phyloP scores from a whole-genome alignment of 2,888 invertebrate species.

The Cheilosia impressa region DNA sequence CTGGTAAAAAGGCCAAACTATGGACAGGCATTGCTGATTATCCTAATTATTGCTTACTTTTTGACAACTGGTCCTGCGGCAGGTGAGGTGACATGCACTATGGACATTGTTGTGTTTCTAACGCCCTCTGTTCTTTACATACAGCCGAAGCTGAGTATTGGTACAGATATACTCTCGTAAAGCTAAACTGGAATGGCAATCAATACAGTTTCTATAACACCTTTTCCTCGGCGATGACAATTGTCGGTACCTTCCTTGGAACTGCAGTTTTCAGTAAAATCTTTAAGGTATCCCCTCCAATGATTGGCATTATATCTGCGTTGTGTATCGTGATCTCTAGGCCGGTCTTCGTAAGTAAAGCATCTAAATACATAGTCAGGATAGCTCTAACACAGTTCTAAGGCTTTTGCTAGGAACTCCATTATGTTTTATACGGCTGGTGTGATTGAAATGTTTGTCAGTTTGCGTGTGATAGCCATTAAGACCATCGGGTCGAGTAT shows the following conservation, averaged over 20 bases:
- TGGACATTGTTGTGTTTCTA: neutral
- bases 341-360: conserved; percentile 80
- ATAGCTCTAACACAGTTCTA: conserved; percentile 25
- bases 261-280: conserved; percentile 82
- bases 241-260: conserved; percentile 82
- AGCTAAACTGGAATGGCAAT: conserved; percentile 82
- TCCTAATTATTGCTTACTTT: conserved; percentile 80
- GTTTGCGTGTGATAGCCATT: conserved; percentile 81
- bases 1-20: conserved; percentile 80
- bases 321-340: conserved; percentile 80
- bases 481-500: conserved; percentile 82
- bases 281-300: conserved; percentile 81
- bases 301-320: conserved; percentile 82
- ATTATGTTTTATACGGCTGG: conserved; percentile 81
- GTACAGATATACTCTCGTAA: conserved; percentile 81
- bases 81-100: conserved; percentile 68
- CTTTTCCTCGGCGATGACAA: conserved; percentile 79
- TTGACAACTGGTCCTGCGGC: conserved; percentile 80
- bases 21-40: conserved; percentile 79
- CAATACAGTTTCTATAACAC: conserved; percentile 81
- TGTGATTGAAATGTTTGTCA: conserved; percentile 82
- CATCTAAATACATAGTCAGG: neutral
- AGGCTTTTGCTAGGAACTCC: conserved; percentile 81
- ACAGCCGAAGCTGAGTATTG: conserved; percentile 81
- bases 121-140: neutral